A percentile compares a stretch with the other conserved stretches of the same genome.
Evolutionary conservation across 2,888 invertebrate genomes (phyloP).

Genomic region (Apotomis capreana): DNA sequence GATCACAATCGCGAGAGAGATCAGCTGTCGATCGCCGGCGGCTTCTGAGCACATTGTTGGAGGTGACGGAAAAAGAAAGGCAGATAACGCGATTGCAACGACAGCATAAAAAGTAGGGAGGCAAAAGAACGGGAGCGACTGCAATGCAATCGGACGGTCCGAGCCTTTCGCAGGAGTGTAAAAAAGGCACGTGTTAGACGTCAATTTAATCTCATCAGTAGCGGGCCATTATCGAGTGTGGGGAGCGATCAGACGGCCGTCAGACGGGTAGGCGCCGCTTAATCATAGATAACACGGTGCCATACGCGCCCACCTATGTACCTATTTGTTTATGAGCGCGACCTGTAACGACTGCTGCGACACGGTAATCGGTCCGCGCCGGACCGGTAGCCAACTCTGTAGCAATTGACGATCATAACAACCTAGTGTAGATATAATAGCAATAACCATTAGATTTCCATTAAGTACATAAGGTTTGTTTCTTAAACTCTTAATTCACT

Average conservation of each 20-base stretch:
- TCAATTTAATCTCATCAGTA: conserved; percentile 72
- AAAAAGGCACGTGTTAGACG: conserved; percentile 60
- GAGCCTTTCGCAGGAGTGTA: conserved; percentile 43
- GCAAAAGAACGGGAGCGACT: conserved; percentile 25
- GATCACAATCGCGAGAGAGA: conserved; percentile 26
- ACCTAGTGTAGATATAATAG: too few species aligned
- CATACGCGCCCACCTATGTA: conserved; percentile 74
- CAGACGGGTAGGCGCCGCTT: conserved; percentile 81
- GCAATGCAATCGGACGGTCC: conserved; percentile 17
- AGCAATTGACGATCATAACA: background rate
- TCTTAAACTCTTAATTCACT: background rate
- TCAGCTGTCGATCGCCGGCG: conserved; percentile 18
- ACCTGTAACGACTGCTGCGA: conserved; percentile 72
- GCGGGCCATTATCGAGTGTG: conserved; percentile 73
- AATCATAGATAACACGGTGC: conserved; percentile 78
- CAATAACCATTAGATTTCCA: too few species aligned
- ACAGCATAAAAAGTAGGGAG: conserved; percentile 2
- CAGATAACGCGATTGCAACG: conserved; percentile 21
- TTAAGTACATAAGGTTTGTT: too few species aligned
- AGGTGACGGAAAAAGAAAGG: conserved; percentile 19
- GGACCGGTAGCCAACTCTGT: conserved; percentile 5
- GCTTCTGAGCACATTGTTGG: conserved; percentile 6
- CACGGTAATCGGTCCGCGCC: conserved; percentile 9
- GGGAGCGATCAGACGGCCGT: conserved; percentile 73
- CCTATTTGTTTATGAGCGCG: conserved; percentile 72